Percentiles rank a stretch among this genome's conserved stretches.
These are phyloP conservation scores for Noctua janthina DNA, from an alignment of 2,888 invertebrate species.

Conservation along the genomic window DNA sequence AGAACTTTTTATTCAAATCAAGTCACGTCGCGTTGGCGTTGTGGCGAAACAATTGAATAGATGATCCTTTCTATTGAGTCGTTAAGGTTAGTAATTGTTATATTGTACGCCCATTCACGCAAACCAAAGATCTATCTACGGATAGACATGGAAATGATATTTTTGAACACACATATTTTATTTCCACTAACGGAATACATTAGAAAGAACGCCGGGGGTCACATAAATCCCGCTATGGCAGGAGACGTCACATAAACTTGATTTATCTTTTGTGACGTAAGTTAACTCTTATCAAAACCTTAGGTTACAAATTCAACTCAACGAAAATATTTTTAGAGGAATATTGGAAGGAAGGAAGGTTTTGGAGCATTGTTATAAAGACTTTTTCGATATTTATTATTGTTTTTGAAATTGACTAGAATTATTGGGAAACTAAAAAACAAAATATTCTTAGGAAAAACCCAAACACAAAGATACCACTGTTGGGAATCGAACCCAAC, in stretches of 20 bases:
- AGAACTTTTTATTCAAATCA: constrained; percentile 83
- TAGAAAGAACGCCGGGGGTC: constrained; percentile 78
- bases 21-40: constrained; percentile 78
- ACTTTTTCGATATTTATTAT: neutral
- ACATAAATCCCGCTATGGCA: constrained; percentile 87
- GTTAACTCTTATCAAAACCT: constrained; percentile 85
- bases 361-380: constrained; percentile 8
- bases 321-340: constrained; percentile 65
- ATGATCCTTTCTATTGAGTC: constrained; percentile 57
- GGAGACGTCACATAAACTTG: constrained; percentile 88
- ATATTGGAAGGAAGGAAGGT: constrained; percentile 40
- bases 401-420: neutral
- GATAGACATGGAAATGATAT: constrained; percentile 63
- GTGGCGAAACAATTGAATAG: constrained; percentile 72
- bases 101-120: constrained; percentile 42
- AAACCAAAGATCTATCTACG: constrained; percentile 41
- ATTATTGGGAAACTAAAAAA: neutral
- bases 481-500: neutral
- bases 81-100: constrained; percentile 49
- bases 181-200: constrained; percentile 79
- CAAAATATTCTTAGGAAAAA: neutral
- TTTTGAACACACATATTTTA: constrained; percentile 72
- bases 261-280: constrained; percentile 87
- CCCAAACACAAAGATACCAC: neutral
- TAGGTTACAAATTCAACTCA: constrained; percentile 76